Evolutionary conservation across 2,113 vertebrate species (phyloP), one percentile per base, ranked within the genome.

Genomic region (Pituophis catenifer): DNA sequence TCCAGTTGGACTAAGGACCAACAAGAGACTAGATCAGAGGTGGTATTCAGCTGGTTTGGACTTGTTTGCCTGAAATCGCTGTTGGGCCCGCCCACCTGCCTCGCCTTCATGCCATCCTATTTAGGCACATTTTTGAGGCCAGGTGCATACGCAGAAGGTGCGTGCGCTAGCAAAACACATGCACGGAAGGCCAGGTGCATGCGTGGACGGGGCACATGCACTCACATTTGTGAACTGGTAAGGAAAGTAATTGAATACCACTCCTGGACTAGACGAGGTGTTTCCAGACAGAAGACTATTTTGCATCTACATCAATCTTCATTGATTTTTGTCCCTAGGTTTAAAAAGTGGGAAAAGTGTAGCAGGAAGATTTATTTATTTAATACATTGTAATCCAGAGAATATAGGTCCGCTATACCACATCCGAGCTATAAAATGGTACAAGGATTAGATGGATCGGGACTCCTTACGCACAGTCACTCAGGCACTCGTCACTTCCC

Each of bases 131-230:
- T 50, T 50, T 50, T 50, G 48, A 50, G 48, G 48, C 6, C 0
- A 7, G 48, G 48, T 50, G 5, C 6, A 50, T 50, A 7, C 6
- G 0, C 6, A 7, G 5, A 50, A 50, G 48, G 48, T 1, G 6
- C 6, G 0, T 7, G 6, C 6, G 5, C 48, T 7, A 50, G 48
- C 5, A 50, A 50, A 50, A 7, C 48, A 7, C 48, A 50, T 50
- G 48, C 48, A 7, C 48, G 48, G 48, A 50, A 50, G 48, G 48
- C 48, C 0, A 0, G 48, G 5, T 7, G 5, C 6, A 50, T 50
- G 5, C 0, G 6, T 50, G 48, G 48, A 7, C 0, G 6, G 48
- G 48, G 48, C 48, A 0, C 48, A 1, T 50, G 6, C 5, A 7
- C 48, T 50, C 6, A 8, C 48, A 50, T 50, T 50, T 50, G 48